Base-by-base conservation (phyloP, 2,113 vertebrate genomes). In the Pseudorectes ferrugineus region DNA sequence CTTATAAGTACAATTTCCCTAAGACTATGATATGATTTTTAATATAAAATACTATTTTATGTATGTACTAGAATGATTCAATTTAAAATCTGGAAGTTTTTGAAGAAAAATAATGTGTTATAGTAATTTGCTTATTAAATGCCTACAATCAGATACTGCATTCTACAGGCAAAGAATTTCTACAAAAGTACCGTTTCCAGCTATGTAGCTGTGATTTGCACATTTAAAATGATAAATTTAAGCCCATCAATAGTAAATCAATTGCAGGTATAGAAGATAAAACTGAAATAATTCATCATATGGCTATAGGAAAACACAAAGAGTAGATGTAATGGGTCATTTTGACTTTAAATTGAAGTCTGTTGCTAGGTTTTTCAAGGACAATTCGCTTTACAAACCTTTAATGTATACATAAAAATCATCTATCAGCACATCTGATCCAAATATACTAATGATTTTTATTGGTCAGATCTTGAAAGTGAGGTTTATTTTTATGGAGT, bases 401-500 rank as follows among this genome's bases (percentile, higher is more conserved):
- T 98, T 96, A 96, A 92, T 73, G 75, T 97, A 96, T 96, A 97
- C 95, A 97, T 91, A 95, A 95, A 98, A 98, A 98, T 98, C 98
- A 98, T 97, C 98, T 96, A 95, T 98, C 97, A 94, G 96, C 97
- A 98, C 98, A 98, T 98, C 97, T 98, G 98, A 98, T 98, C 98
- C 97, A 97, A 98, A 98, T 98, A 99, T 98, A 98, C 99, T 98
- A 94, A 98, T 98, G 98, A 97, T 98, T 99, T 99, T 99, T 99
- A 99, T 98, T 98, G 98, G 98, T 99, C 98, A 97, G 98, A 98
- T 98, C 98, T 99, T 99, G 98, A 98, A 98, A 98, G 97, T 97
- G 98, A 98, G 98, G 99, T 99, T 99, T 99, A 99, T 99, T 99
- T 99, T 99, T 99, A 99, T 98, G 98, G 95, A 98, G 97, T 95